These are phyloP conservation scores for Potorous gilbertii DNA, from an alignment of 2,797 vertebrate species.

Conservation along the genomic window DNA sequence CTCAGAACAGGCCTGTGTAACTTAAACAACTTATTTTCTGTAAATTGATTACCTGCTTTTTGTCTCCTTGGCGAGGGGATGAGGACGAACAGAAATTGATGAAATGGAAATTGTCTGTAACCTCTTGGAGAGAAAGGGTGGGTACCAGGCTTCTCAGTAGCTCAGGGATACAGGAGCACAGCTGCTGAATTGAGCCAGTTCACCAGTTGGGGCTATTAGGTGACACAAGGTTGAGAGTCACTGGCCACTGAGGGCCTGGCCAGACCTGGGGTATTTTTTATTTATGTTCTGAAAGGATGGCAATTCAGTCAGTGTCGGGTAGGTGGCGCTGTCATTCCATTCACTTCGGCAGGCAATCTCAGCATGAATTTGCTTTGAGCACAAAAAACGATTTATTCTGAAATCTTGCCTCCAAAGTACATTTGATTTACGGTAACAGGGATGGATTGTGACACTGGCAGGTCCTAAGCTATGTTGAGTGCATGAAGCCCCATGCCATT, in stretches of 20 bases:
- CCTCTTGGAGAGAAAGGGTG: not conserved
- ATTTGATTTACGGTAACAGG: not conserved
- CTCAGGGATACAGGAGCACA: not conserved
- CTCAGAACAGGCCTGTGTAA: not conserved
- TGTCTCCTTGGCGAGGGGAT: not conserved
- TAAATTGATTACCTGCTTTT: not conserved
- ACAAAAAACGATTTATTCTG: not conserved
- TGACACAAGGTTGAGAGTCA: not conserved
- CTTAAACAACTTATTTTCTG: not conserved
- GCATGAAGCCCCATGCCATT: not conserved
- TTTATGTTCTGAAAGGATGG: not conserved
- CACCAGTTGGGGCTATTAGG: not conserved
- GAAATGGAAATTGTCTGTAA: not conserved
- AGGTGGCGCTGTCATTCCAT: not conserved
- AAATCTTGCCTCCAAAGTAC: conserved; percentile 4
- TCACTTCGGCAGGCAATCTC: not conserved
- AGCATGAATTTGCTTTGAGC: not conserved
- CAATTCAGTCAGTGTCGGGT: not conserved
- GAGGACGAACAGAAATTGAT: not conserved
- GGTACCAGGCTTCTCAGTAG: not conserved
- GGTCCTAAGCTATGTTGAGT: not conserved
- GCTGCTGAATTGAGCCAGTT: not conserved
- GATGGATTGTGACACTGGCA: not conserved
- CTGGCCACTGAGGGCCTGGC: not conserved
- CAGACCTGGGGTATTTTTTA: not conserved